Conservation (phyloP, 2,888 invertebrate genomes). For the Chrysolina americana region DNA sequence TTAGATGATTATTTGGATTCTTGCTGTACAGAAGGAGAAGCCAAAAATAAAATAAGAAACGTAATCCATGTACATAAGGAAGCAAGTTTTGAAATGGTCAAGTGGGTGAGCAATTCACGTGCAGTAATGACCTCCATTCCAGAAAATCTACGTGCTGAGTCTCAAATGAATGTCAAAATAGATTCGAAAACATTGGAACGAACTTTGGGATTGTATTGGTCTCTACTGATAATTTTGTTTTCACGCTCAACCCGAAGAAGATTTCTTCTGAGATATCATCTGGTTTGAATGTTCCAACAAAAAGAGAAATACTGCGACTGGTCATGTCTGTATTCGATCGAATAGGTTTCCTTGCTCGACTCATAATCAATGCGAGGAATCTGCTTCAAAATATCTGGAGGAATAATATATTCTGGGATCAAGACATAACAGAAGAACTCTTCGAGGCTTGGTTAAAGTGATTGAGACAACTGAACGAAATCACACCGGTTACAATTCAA, state of each 20-base stretch:
- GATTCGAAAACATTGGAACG: not conserved
- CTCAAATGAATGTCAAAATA: not conserved
- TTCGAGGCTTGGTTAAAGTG: too few relatives aligned
- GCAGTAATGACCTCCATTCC: not conserved
- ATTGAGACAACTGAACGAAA: too few relatives aligned
- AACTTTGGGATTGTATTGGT: not conserved
- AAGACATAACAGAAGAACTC: not conserved
- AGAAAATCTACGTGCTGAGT: not conserved
- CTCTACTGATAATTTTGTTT: not conserved
- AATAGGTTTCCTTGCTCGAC: not conserved
- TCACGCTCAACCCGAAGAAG: not conserved
- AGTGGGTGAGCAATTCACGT: conserved; percentile 2
- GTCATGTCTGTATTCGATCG: conserved; percentile 9
- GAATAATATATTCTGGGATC: not conserved
- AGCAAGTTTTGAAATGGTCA: not conserved
- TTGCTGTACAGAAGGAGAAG: not conserved
- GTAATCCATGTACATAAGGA: not conserved
- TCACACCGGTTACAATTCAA: too few relatives aligned
- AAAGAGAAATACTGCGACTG: conserved; percentile 2
- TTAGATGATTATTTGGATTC: not conserved
- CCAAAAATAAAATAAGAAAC: not conserved
- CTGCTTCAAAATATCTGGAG: not conserved
- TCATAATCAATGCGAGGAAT: not conserved
- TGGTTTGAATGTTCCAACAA: not conserved
- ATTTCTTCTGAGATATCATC: not conserved